Percentiles rank a stretch among this genome's conserved stretches.
These are phyloP conservation scores for Erpobdella octoculata DNA, from an alignment of 2,888 invertebrate species.

Conservation along the genomic window DNA sequence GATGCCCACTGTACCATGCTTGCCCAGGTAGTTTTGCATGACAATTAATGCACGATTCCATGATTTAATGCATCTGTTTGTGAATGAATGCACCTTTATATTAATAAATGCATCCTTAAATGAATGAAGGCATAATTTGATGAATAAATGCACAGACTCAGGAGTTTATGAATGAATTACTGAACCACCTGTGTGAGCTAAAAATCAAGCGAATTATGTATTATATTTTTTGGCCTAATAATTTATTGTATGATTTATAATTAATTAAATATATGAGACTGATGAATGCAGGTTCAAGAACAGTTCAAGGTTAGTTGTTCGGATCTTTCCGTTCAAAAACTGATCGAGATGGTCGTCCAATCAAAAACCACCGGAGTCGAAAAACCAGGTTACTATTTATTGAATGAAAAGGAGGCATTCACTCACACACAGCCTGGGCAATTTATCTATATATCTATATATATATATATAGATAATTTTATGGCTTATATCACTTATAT, in stretches of 20 bases:
- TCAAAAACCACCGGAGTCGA: conserved; percentile 86
- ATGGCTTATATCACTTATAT: not conserved
- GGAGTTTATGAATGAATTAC: too few relatives aligned
- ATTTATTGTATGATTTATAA: not conserved
- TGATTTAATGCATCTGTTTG: too few relatives aligned
- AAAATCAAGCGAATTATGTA: too few relatives aligned
- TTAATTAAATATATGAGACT: not conserved
- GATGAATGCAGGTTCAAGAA: conserved; percentile 64
- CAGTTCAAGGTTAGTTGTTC: conserved; percentile 85
- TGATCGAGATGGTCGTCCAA: conserved; percentile 81
- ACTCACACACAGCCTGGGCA: too few relatives aligned
- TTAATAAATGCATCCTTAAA: too few relatives aligned
- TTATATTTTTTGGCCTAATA: not conserved
- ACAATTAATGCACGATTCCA: too few relatives aligned
- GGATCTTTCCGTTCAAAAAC: conserved; percentile 82
- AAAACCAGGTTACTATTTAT: conserved; percentile 61
- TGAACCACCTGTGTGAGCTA: too few relatives aligned
- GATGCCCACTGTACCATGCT: conserved; percentile 66
- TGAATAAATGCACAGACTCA: too few relatives aligned
- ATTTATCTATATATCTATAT: too few relatives aligned
- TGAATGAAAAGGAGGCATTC: not conserved
- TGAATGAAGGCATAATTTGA: too few relatives aligned
- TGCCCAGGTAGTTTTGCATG: conserved; percentile 1
- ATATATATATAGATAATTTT: too few relatives aligned
- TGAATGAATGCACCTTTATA: too few relatives aligned